phyloP scores from a whole-genome alignment of 2,797 vertebrate genomes.

The Enteromius trimaculatus region DNA sequence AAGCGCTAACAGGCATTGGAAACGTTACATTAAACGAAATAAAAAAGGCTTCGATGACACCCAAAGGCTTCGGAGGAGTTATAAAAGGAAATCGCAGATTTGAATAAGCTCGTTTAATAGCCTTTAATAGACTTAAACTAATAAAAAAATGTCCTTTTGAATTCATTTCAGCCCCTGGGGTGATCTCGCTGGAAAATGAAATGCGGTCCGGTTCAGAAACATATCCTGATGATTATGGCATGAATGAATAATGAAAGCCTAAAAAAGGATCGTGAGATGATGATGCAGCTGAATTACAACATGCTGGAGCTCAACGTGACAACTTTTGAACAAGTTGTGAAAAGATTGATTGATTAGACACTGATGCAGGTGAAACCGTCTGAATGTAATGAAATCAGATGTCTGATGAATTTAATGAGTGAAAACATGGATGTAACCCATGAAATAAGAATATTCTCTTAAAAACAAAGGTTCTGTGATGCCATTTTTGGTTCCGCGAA shows the following conservation, averaged over 20 bases:
- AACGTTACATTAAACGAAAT: conserved; percentile 14
- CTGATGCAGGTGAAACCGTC: too few species aligned
- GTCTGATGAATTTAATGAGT: neutral
- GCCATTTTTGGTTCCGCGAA: too few species aligned
- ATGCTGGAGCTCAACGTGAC: neutral
- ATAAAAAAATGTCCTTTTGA: conserved; percentile 36
- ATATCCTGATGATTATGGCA: conserved; percentile 4
- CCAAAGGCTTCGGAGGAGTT: conserved; percentile 10
- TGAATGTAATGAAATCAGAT: neutral
- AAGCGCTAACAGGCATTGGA: conserved; percentile 18
- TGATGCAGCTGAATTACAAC: neutral
- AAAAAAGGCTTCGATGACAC: conserved; percentile 1
- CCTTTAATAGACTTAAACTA: conserved; percentile 35
- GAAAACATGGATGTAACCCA: neutral
- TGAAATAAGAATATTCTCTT: neutral
- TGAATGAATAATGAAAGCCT: conserved; percentile 32
- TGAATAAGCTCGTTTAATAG: conserved; percentile 37
- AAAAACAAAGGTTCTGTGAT: too few species aligned
- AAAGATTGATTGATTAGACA: neutral
- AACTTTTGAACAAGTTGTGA: neutral
- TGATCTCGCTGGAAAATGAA: conserved; percentile 1
- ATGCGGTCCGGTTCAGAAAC: conserved; percentile 1
- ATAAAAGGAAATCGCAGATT: conserved; percentile 36
- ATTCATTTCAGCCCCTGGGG: conserved; percentile 18
- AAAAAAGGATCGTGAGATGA: neutral